Evolutionary conservation across 2,888 invertebrate species (phyloP).

Genomic region (Altica lythri): DNA sequence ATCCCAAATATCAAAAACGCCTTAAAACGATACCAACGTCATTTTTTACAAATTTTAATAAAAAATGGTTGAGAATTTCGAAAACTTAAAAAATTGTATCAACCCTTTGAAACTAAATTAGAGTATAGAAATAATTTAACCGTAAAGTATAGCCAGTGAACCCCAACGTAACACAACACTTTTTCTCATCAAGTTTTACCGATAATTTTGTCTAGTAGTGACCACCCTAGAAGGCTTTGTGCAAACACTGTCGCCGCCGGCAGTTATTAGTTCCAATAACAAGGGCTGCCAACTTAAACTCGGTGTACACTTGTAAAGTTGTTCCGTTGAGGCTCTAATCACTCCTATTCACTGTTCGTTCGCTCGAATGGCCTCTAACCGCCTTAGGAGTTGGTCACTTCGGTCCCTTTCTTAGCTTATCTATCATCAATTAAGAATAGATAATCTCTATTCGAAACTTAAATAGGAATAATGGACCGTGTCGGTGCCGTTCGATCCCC

Average conservation of each 20-base stretch:
- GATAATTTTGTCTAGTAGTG: slow-evolving; percentile 46
- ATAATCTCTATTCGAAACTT: slow-evolving; percentile 41
- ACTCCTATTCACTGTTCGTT: slow-evolving; percentile 49
- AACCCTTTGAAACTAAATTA: no score
- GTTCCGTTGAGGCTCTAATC: slow-evolving; percentile 49
- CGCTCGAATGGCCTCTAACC: slow-evolving; percentile 43
- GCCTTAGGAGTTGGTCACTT: slow-evolving; percentile 51
- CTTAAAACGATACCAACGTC: no score
- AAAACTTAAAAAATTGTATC: no score
- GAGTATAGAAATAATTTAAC: no score
- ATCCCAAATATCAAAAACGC: no score
- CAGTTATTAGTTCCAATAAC: slow-evolving; percentile 56
- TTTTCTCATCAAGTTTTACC: slow-evolving; percentile 26
- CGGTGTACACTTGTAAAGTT: slow-evolving; percentile 46
- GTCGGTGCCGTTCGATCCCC: not conserved
- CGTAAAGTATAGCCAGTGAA: no score
- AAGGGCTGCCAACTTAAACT: slow-evolving; percentile 48
- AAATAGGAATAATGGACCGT: slow-evolving; percentile 22
- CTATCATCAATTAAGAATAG: slow-evolving; percentile 50
- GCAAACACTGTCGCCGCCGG: slow-evolving; percentile 50
- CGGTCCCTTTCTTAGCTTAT: slow-evolving; percentile 48
- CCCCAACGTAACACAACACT: no score
- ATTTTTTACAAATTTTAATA: no score
- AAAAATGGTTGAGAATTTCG: no score
- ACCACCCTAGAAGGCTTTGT: slow-evolving; percentile 42